Percentiles rank a stretch among this genome's conserved stretches.
These are phyloP conservation scores for Lasiurus borealis DNA, from an alignment of 2,113 vertebrate genomes.

Conservation along the genomic window DNA sequence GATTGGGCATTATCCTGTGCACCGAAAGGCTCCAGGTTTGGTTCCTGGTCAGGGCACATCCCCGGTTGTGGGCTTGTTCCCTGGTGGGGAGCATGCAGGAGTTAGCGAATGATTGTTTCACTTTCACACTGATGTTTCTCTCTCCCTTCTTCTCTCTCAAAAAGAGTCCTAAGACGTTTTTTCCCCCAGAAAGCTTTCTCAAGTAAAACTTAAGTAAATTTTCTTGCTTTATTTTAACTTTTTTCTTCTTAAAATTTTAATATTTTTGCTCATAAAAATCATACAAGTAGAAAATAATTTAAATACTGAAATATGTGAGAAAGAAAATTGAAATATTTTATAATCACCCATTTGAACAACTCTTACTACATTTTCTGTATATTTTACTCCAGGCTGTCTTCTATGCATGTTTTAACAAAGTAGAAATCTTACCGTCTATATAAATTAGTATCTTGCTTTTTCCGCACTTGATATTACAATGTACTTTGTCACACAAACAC, in stretches of 20 bases:
- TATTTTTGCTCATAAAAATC: slow-evolving; percentile 48
- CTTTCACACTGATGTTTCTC: neutral
- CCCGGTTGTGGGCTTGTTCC: too few species aligned
- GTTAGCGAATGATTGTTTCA: neutral
- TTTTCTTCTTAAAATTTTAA: slow-evolving; percentile 47
- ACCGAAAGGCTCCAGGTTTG: neutral
- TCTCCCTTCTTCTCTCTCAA: neutral
- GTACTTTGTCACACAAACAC: neutral
- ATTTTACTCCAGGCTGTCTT: neutral
- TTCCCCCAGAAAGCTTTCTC: neutral
- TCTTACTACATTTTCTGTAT: neutral
- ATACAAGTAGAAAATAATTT: slow-evolving; percentile 54
- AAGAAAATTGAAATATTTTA: neutral
- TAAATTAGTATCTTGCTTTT: slow-evolving; percentile 40
- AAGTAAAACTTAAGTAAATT: slow-evolving; percentile 1
- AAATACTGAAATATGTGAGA: slow-evolving; percentile 45
- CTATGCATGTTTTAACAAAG: neutral
- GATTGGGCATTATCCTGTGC: neutral
- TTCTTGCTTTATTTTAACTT: slow-evolving; percentile 35
- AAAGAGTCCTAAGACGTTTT: neutral
- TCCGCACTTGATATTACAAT: neutral
- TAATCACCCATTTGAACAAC: neutral
- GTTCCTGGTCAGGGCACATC: neutral
- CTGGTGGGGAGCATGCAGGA: neutral
- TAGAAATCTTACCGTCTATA: neutral